Evolutionary conservation across 2,888 invertebrate species (phyloP), one percentile per base, ranked within the genome.

Genomic region (Crematogaster levior): DNA sequence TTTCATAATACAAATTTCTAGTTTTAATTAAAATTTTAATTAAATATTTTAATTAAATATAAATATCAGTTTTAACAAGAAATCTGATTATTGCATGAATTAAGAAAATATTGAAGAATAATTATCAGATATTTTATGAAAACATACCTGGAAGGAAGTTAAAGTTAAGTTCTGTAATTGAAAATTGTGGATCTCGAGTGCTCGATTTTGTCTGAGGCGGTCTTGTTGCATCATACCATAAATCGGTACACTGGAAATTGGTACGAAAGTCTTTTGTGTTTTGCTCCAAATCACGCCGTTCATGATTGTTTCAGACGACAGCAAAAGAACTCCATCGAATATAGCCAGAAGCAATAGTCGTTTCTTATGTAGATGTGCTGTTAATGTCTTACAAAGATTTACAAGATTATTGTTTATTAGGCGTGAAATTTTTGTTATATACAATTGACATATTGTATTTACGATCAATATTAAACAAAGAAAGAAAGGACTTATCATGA

Each of bases 141-240:
- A 24, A 15, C 24, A 10, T 72, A 90, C 91, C 85, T 91, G 85
- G 27, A 56, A 86, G 75, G 86, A 88, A 48, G 82, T 65, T 2
- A 90, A 9, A 10, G 24, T 84, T 18, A 90, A 24, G 0, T 68
- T 56, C 27, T 37, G 53, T 10, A 87, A 74, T n/a, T 89, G 72
- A n/a, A 90, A 87, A 30, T 88, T 77, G 34, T 85, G 63, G 1
- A 5, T 60, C 27, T 89, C 85, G 0, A 6, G 30, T 18, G 7
- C 27, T 15, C 82, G 82, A n/a, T 63, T 85, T 7, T 63, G n/a
- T 0, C 7, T 58, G 3, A 80, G 7, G 1, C 66, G 0, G 27
- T 81, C 53, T 24, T 88, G 46, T n/a, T 79, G 70, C 4, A 77
- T 9, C 5, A 3, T 30, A 0, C 53, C 80, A 6, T 81, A 88